Conservation (phyloP, 1,140 invertebrate species). For the Caenorhabditis tropicalis region DNA sequence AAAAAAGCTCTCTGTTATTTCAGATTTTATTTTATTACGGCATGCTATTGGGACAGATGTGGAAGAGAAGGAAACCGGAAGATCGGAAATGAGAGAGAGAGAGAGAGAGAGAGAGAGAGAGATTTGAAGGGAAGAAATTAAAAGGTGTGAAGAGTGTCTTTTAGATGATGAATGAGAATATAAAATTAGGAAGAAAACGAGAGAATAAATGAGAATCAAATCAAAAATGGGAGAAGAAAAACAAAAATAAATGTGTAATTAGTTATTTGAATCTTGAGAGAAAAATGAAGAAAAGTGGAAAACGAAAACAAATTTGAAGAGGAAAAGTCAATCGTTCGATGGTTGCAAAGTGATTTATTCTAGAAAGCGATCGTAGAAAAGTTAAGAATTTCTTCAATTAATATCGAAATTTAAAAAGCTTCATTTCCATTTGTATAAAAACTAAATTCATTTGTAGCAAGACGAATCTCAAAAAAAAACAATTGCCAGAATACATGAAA, state of each 20-base stretch:
- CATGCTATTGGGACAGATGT: not conserved
- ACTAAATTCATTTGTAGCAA: not conserved
- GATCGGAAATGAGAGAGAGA: not conserved
- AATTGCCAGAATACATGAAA: not conserved
- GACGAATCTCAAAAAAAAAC: not conserved
- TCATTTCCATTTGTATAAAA: no score
- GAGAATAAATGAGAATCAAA: not conserved
- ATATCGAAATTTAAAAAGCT: no score
- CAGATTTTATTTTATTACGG: constrained; percentile 34
- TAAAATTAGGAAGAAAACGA: not conserved
- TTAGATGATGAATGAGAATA: not conserved
- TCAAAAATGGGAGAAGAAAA: not conserved
- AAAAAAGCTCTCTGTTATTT: not conserved
- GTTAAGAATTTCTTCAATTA: no score
- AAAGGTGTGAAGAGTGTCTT: not conserved
- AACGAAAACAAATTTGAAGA: not conserved
- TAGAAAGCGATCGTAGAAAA: no score
- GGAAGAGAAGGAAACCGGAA: not conserved
- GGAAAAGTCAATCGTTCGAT: no score
- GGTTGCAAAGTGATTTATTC: no score
- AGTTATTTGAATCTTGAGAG: not conserved
- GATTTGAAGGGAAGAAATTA: no score
- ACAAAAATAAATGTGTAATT: constrained; percentile 5
- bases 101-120: no score
- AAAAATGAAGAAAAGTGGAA: not conserved